Evolutionary conservation across 2,888 invertebrate genomes (phyloP), one percentile per base, ranked within the genome.

Genomic region (Scaptomyza cyrtandrae): DNA sequence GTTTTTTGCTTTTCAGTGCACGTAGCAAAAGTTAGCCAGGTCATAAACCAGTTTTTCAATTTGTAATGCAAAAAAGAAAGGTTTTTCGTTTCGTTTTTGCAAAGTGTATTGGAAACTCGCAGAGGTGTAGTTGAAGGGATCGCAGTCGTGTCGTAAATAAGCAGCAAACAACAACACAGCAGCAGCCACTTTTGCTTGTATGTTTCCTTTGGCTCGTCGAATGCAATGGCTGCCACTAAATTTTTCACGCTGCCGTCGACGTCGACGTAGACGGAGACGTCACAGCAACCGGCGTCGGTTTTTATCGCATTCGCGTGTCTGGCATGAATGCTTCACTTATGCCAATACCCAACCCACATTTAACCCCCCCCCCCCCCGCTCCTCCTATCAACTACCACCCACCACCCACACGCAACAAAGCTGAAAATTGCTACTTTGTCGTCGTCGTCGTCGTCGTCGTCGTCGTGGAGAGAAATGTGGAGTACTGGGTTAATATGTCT

Each of bases 401-500:
- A 45, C 41, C 67, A 14, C 71, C 71, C 75, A 72, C 86, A 84
- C 83, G 83, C 83, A 83, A 84, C 87, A 78, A 78, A 74, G 86
- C 83, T 83, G 86, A 74, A 83, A 85, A 83, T 84, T 88, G 88
- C 83, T 85, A 85, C 88, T 84, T 84, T 84, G 87, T 79, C 52
- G 49, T 31, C 58, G 55, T 62, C 45, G 45, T n/a, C 60, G 87
- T 76, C 49, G 48, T 24, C 58, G 54, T 60, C 45, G 43, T n/a
- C n/a, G n/a, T n/a, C n/a, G n/a, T n/a, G 19, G 9, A 43, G 63
- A 61, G 70, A 79, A 87, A 85, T 87, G 83, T 85, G 75, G 84
- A 88, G 72, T 88, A 88, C 69, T 85, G 71, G 84, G 84, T 85
- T 85, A 85, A 85, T 85, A 83, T 85, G 84, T 84, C 84, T 86